These are phyloP conservation scores for Drosophila subquinaria DNA, from an alignment of 2,888 invertebrate species.

Conservation along the genomic window DNA sequence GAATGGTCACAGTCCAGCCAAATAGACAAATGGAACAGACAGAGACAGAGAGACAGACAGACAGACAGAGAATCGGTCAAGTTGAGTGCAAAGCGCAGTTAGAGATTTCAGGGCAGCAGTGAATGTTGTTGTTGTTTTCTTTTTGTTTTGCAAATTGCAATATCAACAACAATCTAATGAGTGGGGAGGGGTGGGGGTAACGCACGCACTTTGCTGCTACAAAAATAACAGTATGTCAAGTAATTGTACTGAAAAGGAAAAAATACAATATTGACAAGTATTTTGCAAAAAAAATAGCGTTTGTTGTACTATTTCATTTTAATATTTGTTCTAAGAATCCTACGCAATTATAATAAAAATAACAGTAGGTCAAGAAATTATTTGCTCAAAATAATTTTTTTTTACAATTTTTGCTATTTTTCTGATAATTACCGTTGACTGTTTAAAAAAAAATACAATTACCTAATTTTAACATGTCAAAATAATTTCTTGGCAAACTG, in stretches of 20 bases:
- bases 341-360: too few species aligned
- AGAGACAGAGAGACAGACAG: not conserved
- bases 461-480: too few species aligned
- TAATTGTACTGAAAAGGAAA: not conserved
- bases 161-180: conserved; percentile 20
- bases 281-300: too few species aligned
- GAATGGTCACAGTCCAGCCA: conserved; percentile 19
- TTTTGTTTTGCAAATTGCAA: conserved; percentile 11
- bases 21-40: conserved; percentile 28
- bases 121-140: not conserved
- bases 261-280: too few species aligned
- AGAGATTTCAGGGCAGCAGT: conserved; percentile 6
- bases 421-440: too few species aligned
- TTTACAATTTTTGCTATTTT: too few species aligned
- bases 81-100: conserved; percentile 14
- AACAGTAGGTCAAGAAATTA: too few species aligned
- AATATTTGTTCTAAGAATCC: too few species aligned
- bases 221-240: not conserved
- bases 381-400: too few species aligned
- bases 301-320: too few species aligned
- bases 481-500: not conserved
- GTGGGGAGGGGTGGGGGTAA: not conserved
- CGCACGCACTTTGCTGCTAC: conserved; percentile 47
- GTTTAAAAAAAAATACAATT: too few species aligned
- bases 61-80: conserved; percentile 36